A percentile compares a stretch with the other conserved stretches of the same genome.
Conservation (phyloP, 2,888 invertebrate genomes). For the Beris chalybata region DNA sequence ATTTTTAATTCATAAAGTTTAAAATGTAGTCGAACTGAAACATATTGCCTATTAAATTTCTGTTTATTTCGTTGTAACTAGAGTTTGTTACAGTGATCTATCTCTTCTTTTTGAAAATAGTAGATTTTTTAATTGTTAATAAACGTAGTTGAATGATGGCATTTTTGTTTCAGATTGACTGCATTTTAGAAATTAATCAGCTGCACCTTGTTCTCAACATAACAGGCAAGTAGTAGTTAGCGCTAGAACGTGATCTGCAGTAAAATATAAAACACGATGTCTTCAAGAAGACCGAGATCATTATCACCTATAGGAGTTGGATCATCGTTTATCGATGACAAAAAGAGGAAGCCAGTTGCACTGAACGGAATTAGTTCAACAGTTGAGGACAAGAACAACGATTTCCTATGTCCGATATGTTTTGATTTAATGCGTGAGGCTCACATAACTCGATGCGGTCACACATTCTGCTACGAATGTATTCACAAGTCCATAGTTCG, state of each 20-base stretch:
- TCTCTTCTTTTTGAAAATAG: background rate
- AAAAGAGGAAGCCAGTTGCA: slow-evolving; percentile 33
- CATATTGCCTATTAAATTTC: slow-evolving; percentile 32
- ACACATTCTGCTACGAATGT: slow-evolving; percentile 87
- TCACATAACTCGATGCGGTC: slow-evolving; percentile 88
- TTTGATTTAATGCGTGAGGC: slow-evolving; percentile 88
- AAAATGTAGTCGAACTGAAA: slow-evolving; percentile 38
- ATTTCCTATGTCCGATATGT: slow-evolving; percentile 78
- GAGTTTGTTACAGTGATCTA: background rate
- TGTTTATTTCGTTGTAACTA: background rate
- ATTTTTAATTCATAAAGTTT: background rate
- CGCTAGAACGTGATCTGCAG: background rate
- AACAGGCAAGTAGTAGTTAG: background rate
- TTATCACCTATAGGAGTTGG: slow-evolving; percentile 32
- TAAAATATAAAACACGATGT: slow-evolving; percentile 19
- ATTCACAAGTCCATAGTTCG: slow-evolving; percentile 69
- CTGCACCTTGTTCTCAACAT: background rate
- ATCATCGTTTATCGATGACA: slow-evolving; percentile 21
- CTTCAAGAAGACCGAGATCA: slow-evolving; percentile 34
- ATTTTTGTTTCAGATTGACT: slow-evolving; percentile 42
- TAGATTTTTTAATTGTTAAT: slow-evolving; percentile 1
- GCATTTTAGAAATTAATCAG: slow-evolving; percentile 32
- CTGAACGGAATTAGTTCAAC: slow-evolving; percentile 56
- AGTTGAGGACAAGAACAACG: slow-evolving; percentile 58
- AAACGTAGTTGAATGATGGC: slow-evolving; percentile 37